A percentile compares a stretch with the other conserved stretches of the same genome.
phyloP scores from a whole-genome alignment of 2,113 vertebrate species.

The Athene cunicularia region DNA sequence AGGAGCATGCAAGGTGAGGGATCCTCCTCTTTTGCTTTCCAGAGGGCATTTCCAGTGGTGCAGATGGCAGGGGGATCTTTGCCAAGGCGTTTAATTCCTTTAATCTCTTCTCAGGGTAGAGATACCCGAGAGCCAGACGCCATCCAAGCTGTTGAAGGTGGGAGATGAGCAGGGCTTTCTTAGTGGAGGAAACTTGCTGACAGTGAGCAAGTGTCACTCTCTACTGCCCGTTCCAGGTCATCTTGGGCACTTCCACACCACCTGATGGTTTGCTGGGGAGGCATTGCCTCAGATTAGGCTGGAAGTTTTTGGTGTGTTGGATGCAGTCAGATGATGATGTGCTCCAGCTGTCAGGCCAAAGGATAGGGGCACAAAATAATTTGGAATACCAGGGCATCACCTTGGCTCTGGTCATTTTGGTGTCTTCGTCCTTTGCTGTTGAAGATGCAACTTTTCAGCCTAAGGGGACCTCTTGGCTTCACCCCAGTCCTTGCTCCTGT shows the following conservation, averaged over 20 bases:
- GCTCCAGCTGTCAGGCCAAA: neutral
- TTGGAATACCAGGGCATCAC: neutral
- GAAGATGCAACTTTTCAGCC: neutral
- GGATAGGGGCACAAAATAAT: neutral
- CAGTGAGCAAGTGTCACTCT: fast-evolving
- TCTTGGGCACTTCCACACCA: neutral
- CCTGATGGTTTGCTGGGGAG: neutral
- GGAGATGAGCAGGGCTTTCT: neutral
- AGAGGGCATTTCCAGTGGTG: slow-evolving; percentile 8
- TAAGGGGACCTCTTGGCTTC: neutral
- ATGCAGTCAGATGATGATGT: neutral
- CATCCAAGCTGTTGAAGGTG: neutral
- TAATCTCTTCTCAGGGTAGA: neutral
- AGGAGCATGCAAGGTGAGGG: neutral
- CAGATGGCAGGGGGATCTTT: neutral
- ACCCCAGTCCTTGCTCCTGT: neutral
- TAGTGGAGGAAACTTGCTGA: neutral
- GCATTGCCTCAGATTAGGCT: neutral
- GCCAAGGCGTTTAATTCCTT: neutral
- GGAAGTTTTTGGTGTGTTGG: neutral
- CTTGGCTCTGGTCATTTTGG: neutral
- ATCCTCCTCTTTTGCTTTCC: neutral
- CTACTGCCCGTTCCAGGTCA: neutral
- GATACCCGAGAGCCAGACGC: neutral
- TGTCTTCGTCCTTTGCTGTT: neutral